These are phyloP conservation scores for Rhyacophila brunnea DNA, from an alignment of 1,140 invertebrate genomes.

Conservation along the genomic window DNA sequence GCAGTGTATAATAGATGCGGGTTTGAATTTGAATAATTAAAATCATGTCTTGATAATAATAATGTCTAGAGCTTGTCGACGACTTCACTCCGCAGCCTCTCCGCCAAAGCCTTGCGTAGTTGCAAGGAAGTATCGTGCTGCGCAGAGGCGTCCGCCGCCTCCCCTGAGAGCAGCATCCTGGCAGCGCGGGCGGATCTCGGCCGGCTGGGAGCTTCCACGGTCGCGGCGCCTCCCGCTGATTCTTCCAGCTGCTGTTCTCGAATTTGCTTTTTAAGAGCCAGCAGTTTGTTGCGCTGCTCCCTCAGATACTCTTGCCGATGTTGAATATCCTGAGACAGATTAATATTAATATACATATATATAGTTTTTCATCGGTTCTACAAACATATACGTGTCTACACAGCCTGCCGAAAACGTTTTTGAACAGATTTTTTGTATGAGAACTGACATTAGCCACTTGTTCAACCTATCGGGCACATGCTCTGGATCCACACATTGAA, in stretches of 20 bases:
- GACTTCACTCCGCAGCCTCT: conserved; percentile 80
- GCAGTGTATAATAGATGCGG: no score
- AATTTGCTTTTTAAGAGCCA: conserved; percentile 84
- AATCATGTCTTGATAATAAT: no score
- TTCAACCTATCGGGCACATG: no score
- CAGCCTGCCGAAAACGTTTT: no score
- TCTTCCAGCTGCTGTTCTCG: conserved; percentile 71
- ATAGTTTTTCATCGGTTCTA: no score
- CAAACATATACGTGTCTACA: no score
- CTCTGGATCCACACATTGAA: no score
- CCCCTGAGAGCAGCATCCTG: conserved; percentile 57
- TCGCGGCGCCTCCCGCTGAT: conserved; percentile 45
- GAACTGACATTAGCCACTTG: no score
- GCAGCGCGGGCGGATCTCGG: conserved; percentile 72
- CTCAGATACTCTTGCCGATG: conserved; percentile 81
- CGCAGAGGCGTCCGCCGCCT: conserved; percentile 36
- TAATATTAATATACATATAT: no score
- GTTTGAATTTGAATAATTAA: no score
- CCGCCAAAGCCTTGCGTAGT: conserved; percentile 77
- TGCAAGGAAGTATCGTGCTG: conserved; percentile 58
- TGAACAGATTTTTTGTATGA: no score
- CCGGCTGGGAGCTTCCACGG: conserved; percentile 41
- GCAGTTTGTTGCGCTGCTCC: conserved; percentile 83
- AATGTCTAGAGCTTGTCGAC: conserved; percentile 47
- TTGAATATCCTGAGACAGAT: conserved; percentile 60